Percentiles rank a stretch among this genome's conserved stretches.
Conservation (phyloP, 2,797 vertebrate species). For the Enteromius trimaculatus region DNA sequence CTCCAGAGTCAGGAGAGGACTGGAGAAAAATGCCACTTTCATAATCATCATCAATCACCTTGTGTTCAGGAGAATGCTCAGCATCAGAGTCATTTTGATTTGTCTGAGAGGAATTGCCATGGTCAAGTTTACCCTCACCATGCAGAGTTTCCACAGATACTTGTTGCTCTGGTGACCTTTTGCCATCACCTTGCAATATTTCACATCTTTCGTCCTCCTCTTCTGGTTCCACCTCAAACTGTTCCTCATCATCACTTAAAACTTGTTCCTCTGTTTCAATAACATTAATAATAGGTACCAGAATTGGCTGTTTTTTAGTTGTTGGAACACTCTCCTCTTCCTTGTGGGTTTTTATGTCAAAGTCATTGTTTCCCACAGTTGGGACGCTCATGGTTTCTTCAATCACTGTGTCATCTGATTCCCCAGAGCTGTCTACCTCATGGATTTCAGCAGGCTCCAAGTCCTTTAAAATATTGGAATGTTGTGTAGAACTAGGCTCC, state of each 20-base stretch:
- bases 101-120: constrained; percentile 69
- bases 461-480: constrained; percentile 58
- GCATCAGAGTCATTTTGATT: constrained; percentile 72
- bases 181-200: constrained; percentile 62
- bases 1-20: constrained; percentile 20
- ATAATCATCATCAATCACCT: constrained; percentile 48
- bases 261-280: constrained; percentile 79
- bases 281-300: constrained; percentile 83
- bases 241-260: constrained; percentile 76
- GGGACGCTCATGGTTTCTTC: constrained; percentile 73
- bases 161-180: constrained; percentile 52
- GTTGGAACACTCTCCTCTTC: constrained; percentile 58
- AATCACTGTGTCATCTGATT: constrained; percentile 90
- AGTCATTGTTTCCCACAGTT: constrained; percentile 32
- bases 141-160: constrained; percentile 59
- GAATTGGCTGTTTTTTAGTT: constrained; percentile 71
- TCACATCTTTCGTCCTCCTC: constrained; percentile 69
- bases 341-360: constrained; percentile 45
- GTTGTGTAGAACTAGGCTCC: constrained; percentile 40
- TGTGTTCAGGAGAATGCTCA: constrained; percentile 69
- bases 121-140: constrained; percentile 70
- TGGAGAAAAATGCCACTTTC: constrained; percentile 48
- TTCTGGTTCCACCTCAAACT: constrained; percentile 65
- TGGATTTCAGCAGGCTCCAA: constrained; percentile 67
- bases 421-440: constrained; percentile 88